Evolutionary conservation across 2,113 vertebrate genomes (phyloP), one percentile per base, ranked within the genome.

Genomic region (Myodes glareolus): DNA sequence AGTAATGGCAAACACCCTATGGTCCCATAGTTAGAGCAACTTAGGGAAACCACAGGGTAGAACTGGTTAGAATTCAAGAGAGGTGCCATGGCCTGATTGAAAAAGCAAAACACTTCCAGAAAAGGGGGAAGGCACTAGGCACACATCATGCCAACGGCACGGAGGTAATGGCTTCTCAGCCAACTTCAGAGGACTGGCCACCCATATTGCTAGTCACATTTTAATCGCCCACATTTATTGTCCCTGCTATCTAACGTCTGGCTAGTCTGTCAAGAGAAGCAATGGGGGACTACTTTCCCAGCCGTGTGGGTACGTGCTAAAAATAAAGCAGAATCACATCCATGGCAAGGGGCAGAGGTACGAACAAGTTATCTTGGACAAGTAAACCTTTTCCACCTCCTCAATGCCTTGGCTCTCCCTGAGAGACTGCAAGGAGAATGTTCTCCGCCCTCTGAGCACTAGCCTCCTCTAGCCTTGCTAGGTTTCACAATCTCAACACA

Each of bases 41-140:
- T 63, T 82, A n/a, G 55, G 29, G 58, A 92, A 88, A 82, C 12
- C 27, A 77, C 9, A 29, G 11, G 42, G 16, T 78, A 17, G 39
- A 78, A 73, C 21, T 42, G 36, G 17, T 58, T 76, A 36, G 21
- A 92, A 96, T 68, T 80, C 72, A 81, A 80, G 42, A 94, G 3
- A 87, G 73, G 39, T 93, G 89, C 93, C 91, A 85, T 76, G 92
- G 94, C 7, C 85, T 95, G 94, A 86, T 52, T 88, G 27, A 33
- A 25, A 95, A 52, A 76, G 47, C 47, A 80, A 88, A 94, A 88
- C 58, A 61, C 80, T 95, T 91, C 76, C 94, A 77, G 84, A 97
- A 27, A 36, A 47, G 25, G 39, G 31, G 80, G 63, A 70, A 68
- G 77, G n/a, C 1, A 21, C 16, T 13, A 11, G n/a, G 45, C 6